These are phyloP conservation scores for Drosophila lutescens DNA, from an alignment of 2,888 invertebrate genomes.

Conservation along the genomic window DNA sequence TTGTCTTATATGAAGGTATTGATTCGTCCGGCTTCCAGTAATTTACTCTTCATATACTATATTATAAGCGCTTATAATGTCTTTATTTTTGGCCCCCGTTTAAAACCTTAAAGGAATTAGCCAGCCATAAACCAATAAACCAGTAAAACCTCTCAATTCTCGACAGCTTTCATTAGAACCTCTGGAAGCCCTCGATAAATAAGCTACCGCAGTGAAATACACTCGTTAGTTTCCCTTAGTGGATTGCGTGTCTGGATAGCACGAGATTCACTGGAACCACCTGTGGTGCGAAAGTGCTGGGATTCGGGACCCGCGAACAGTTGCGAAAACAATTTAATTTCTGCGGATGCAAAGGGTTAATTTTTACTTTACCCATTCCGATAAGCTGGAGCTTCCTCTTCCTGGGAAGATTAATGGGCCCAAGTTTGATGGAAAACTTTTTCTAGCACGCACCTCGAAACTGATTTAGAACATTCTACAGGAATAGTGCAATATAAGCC, in stretches of 20 bases:
- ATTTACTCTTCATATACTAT: too few relatives aligned
- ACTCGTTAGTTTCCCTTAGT: background rate
- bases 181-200: background rate
- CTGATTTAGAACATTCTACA: constrained; percentile 1
- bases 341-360: constrained; percentile 26
- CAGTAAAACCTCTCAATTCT: background rate
- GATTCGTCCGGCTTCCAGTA: background rate
- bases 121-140: background rate
- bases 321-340: constrained; percentile 36
- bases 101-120: background rate
- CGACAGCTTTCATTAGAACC: constrained; percentile 4
- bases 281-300: constrained; percentile 27
- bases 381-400: constrained; percentile 1
- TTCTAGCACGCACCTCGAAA: constrained; percentile 17
- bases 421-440: constrained; percentile 22
- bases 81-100: background rate
- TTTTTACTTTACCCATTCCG: constrained; percentile 12
- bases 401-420: constrained; percentile 21
- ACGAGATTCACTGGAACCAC: constrained; percentile 19
- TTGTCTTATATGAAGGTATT: background rate
- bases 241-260: constrained; percentile 31
- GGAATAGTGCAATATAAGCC: constrained; percentile 15
- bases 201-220: constrained; percentile 19
- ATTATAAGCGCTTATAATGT: background rate
- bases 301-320: constrained; percentile 16